Evolutionary conservation across 1,140 invertebrate genomes (phyloP).

Genomic region (Sycobia sp.): DNA sequence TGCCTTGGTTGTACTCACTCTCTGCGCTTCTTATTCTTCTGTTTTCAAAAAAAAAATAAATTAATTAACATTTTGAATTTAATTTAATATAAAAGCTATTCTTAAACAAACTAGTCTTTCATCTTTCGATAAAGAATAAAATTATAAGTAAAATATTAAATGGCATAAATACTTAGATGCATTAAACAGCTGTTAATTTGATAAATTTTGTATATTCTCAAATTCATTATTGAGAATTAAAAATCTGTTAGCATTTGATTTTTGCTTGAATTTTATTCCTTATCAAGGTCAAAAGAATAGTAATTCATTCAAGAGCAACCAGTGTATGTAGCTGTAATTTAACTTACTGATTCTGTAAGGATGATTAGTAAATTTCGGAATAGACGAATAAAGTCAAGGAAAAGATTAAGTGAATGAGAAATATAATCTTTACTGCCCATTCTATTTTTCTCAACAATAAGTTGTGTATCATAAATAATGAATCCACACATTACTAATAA

Average conservation of each 20-base stretch:
- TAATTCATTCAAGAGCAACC: too few species aligned
- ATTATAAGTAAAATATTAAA: too few species aligned
- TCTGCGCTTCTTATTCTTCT: constrained; percentile 49
- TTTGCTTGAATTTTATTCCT: too few species aligned
- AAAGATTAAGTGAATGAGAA: constrained; percentile 85
- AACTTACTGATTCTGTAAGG: constrained; percentile 82
- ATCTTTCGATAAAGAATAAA: too few species aligned
- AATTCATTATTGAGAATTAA: too few species aligned
- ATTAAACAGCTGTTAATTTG: too few species aligned
- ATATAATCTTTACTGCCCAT: constrained; percentile 92
- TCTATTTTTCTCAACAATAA: constrained; percentile 91
- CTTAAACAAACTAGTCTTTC: too few species aligned
- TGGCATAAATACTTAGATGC: background rate
- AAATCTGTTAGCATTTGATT: too few species aligned
- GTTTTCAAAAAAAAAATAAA: constrained; percentile 44
- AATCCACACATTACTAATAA: constrained; percentile 91
- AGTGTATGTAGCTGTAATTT: constrained; percentile 5
- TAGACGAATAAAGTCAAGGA: constrained; percentile 90
- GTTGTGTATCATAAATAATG: constrained; percentile 93
- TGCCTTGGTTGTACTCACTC: constrained; percentile 44
- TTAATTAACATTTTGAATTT: background rate
- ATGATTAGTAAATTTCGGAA: constrained; percentile 90
- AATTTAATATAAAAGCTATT: too few species aligned
- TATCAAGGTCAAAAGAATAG: too few species aligned
- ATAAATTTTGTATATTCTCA: too few species aligned